These are phyloP conservation scores for Allacma fusca DNA, from an alignment of 2,888 invertebrate genomes.

Conservation along the genomic window DNA sequence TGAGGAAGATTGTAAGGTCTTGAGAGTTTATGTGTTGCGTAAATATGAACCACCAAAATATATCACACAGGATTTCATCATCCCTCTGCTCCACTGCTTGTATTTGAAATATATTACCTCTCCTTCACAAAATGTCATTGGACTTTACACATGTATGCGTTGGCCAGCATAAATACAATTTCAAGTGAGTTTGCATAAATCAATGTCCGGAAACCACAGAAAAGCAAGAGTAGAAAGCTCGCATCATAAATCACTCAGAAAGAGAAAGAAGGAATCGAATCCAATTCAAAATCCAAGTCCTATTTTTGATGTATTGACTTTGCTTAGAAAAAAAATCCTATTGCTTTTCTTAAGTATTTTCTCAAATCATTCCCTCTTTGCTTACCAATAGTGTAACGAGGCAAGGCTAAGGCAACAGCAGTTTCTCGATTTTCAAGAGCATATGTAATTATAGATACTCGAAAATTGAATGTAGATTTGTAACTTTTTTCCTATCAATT, in stretches of 20 bases:
- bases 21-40: not conserved
- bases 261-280: not conserved
- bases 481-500: too few relatives aligned
- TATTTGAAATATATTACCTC: not conserved
- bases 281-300: constrained; percentile 12
- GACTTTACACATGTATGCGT: not conserved
- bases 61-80: not conserved
- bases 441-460: too few relatives aligned
- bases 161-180: constrained; percentile 11
- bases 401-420: too few relatives aligned
- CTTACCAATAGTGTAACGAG: too few relatives aligned
- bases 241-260: constrained; percentile 18
- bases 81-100: not conserved
- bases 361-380: not conserved
- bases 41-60: not conserved
- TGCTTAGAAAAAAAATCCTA: not conserved
- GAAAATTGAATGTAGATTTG: too few relatives aligned
- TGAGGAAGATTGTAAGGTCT: not conserved
- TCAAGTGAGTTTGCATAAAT: constrained; percentile 19
- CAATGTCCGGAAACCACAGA: constrained; percentile 12
- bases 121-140: not conserved
- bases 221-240: not conserved
- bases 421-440: too few relatives aligned
- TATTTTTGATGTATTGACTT: constrained; percentile 1
- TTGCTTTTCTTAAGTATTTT: not conserved